A percentile compares a stretch with the other conserved stretches of the same genome.
Conservation (phyloP, 2,797 vertebrate species). For the Coccyzus lansbergi region DNA sequence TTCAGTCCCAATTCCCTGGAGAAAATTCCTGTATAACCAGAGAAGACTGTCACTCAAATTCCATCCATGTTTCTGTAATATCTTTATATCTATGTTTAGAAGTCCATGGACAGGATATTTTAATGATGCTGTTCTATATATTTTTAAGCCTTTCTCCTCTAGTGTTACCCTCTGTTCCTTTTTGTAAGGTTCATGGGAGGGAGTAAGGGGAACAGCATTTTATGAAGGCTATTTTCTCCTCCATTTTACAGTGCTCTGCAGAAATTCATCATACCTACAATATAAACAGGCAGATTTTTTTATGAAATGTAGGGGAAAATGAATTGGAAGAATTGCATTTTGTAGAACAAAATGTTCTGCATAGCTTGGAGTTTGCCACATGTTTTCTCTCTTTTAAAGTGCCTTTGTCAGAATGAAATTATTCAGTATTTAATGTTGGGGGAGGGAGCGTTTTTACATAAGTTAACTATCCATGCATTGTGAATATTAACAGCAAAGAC, state of each 20-base stretch:
- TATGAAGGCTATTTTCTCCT: not conserved
- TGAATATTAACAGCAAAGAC: constrained; percentile 29
- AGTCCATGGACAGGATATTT: not conserved
- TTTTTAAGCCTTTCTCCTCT: not conserved
- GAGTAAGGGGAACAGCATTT: not conserved
- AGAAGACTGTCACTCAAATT: not conserved
- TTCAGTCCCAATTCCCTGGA: not conserved
- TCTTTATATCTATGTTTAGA: not conserved
- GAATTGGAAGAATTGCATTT: not conserved
- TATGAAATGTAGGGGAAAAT: not conserved
- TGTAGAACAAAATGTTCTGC: not conserved
- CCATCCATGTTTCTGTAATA: not conserved
- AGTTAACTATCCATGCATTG: not conserved
- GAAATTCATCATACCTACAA: not conserved
- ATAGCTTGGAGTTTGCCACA: not conserved
- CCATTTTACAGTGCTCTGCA: not conserved
- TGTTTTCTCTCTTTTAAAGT: not conserved
- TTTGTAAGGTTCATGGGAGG: not conserved
- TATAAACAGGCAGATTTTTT: not conserved
- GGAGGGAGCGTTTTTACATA: not conserved
- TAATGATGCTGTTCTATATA: not conserved
- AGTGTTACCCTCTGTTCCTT: not conserved
- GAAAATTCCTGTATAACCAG: not conserved
- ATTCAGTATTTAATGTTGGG: constrained; percentile 9
- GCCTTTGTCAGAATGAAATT: not conserved